Percentiles rank a stretch among this genome's conserved stretches.
Evolutionary conservation across 2,113 vertebrate species (phyloP).

Genomic region (Paralichthys olivaceus): DNA sequence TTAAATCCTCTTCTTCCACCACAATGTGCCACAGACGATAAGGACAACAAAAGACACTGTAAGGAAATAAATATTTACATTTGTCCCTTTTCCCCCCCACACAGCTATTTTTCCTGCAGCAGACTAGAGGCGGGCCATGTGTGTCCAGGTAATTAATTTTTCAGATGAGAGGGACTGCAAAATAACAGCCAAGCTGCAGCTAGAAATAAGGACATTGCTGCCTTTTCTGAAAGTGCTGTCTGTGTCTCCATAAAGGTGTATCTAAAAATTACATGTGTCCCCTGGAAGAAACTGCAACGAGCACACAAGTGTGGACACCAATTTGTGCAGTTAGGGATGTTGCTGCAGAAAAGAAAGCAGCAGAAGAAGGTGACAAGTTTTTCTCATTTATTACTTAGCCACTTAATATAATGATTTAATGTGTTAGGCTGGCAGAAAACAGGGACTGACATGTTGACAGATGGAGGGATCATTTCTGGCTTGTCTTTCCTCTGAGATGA

Average conservation of each 20-base stretch:
- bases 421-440: conserved; percentile 17
- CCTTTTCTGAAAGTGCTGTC: background rate
- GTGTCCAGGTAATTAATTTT: conserved; percentile 40
- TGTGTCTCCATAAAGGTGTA: conserved; percentile 3
- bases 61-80: conserved; percentile 34
- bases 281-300: background rate
- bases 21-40: conserved; percentile 46
- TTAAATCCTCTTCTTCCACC: conserved; percentile 26
- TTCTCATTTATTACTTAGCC: conserved; percentile 5
- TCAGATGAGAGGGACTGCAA: conserved; percentile 14
- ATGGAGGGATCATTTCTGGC: conserved; percentile 39
- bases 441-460: conserved; percentile 22
- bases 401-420: conserved; percentile 27
- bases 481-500: conserved; percentile 29
- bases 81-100: conserved; percentile 17
- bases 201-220: background rate
- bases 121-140: background rate
- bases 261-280: conserved; percentile 3
- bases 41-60: conserved; percentile 18
- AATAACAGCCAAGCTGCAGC: conserved; percentile 5
- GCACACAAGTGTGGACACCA: background rate
- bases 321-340: background rate
- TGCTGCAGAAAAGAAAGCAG: background rate
- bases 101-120: conserved; percentile 15
- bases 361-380: background rate